phyloP scores from a whole-genome alignment of 2,888 invertebrate species.

The Plebejus melissa region DNA sequence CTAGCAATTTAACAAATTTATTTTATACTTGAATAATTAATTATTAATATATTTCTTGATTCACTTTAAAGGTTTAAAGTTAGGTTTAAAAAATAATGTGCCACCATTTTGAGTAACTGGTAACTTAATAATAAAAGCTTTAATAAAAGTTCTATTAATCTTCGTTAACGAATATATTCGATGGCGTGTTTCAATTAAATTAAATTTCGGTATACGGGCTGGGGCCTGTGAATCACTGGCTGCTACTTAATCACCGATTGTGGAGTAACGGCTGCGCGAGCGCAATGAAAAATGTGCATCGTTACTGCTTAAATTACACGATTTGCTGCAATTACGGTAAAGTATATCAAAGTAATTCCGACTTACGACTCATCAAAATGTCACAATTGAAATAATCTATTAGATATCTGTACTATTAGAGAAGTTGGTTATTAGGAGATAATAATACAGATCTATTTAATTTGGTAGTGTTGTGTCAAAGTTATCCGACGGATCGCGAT shows the following conservation, averaged over 20 bases:
- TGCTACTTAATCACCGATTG: conserved; percentile 40
- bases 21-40: too few species aligned
- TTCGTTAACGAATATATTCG: conserved; percentile 51
- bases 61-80: neutral
- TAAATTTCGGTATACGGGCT: conserved; percentile 54
- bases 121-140: conserved; percentile 36
- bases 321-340: conserved; percentile 47
- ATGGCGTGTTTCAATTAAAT: conserved; percentile 55
- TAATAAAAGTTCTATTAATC: conserved; percentile 65
- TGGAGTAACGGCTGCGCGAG: conserved; percentile 35
- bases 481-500: too few species aligned
- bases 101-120: conserved; percentile 21
- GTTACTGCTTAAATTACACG: conserved; percentile 37
- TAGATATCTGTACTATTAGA: neutral
- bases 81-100: neutral
- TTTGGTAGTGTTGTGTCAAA: too few species aligned
- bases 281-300: conserved; percentile 34
- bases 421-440: too few species aligned
- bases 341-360: neutral
- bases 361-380: neutral
- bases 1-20: too few species aligned
- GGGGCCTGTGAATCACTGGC: conserved; percentile 37
- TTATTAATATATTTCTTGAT: too few species aligned
- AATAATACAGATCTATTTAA: too few species aligned
- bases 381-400: neutral